Base-by-base conservation (phyloP, 1,140 invertebrate genomes). In the Dreissena polymorpha region DNA sequence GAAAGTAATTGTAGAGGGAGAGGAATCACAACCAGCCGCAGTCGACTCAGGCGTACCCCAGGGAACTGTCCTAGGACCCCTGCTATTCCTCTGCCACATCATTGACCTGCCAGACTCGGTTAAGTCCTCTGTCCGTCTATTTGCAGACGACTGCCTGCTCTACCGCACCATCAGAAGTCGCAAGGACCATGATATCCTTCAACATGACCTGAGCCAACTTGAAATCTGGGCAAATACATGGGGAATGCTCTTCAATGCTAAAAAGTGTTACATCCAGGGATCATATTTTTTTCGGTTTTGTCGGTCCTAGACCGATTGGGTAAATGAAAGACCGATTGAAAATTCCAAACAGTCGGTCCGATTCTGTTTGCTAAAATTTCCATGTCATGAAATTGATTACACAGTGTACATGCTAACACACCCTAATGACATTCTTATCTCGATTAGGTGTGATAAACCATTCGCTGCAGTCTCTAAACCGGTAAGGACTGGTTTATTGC, bases 161-260 rank as follows among this genome's bases (percentile, higher is more conserved):
- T 72, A 72, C n/a, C 50, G 6, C 0, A 49, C 27, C 16, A 72
- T 72, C 25, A 68, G 25, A 68, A 21, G 14, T 16, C 14, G 25
- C 10, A 3, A 5, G 10, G 50, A 72, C n/a, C 25, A 75, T n/a
- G 10, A 23, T 10, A 63, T 18, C 10, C 57, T 75, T 5, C 74
- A 76, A 21, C 14, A 29, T 49, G 39, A 67, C 57, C 50, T 76
- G 3, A 10, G 6, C 7, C 6, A 21, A 49, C 74, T 76, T 0
- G 64, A 76, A 14, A 18, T 3, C 8, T 76, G 60, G 74, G 74
- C 63, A 0, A 16, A 12, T 3, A 49, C 14, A 12, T 76, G 74
- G 74, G 74, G 74, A 14, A 76, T 76, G 60, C 13, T 25, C 13
- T 86, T 86, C 25, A 86, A 83, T 49, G 76, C 57, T n/a, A n/a